phyloP scores from a whole-genome alignment of 2,797 vertebrate genomes.

The Schizothorax lantsangensis region DNA sequence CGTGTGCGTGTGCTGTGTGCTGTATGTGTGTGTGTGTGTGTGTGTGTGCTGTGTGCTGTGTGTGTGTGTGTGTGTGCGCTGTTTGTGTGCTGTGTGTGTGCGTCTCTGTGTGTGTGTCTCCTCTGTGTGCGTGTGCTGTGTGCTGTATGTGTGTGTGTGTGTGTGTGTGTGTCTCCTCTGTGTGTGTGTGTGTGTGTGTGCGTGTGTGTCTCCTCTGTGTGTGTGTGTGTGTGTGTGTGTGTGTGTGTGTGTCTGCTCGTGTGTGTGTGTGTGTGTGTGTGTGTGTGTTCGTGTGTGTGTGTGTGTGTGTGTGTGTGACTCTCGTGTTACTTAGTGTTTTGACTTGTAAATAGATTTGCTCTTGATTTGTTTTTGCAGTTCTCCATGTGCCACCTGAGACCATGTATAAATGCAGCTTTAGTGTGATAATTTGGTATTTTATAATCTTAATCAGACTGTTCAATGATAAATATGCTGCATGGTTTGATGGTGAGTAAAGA shows the following conservation, averaged over 20 bases:
- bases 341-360: not conserved
- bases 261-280: not conserved
- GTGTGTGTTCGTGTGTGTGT: not conserved
- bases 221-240: not conserved
- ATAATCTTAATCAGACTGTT: not conserved
- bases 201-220: not conserved
- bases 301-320: not conserved
- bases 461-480: not conserved
- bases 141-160: not conserved
- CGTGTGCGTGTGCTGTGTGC: not conserved
- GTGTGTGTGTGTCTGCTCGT: not conserved
- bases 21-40: not conserved
- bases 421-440: not conserved
- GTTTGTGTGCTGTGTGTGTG: not conserved
- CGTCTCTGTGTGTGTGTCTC: not conserved
- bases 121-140: not conserved
- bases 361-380: not conserved
- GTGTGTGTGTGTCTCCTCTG: constrained; percentile 2
- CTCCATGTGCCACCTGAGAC: not conserved
- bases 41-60: not conserved
- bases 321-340: too few species aligned
- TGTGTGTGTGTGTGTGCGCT: not conserved
- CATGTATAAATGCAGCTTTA: not conserved
- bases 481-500: not conserved
- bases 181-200: not conserved